phyloP scores from a whole-genome alignment of 1,140 invertebrate genomes.

The Drosophila guanche region DNA sequence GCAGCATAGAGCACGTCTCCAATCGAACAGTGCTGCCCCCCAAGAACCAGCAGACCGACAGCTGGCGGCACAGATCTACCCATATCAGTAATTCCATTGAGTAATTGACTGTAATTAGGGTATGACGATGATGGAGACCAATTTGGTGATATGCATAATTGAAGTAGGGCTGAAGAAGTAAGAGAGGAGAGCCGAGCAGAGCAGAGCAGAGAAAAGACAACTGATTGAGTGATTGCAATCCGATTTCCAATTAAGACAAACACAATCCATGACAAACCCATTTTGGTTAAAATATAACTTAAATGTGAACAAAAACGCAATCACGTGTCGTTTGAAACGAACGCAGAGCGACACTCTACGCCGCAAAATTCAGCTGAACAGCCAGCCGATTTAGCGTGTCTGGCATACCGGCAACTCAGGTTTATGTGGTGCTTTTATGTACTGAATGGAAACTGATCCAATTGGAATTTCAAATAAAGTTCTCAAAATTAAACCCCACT shows the following conservation, averaged over 20 bases:
- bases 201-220: neutral
- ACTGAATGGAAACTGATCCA: too few relatives aligned
- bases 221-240: slow-evolving; percentile 31
- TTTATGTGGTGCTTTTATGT: too few relatives aligned
- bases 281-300: slow-evolving; percentile 37
- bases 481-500: too few relatives aligned
- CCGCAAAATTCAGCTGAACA: too few relatives aligned
- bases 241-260: slow-evolving; percentile 73
- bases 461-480: neutral
- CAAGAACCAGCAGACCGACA: too few relatives aligned
- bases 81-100: slow-evolving; percentile 56
- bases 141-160: slow-evolving; percentile 55
- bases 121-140: slow-evolving; percentile 55
- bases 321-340: slow-evolving; percentile 33
- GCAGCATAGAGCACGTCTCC: neutral
- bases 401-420: too few relatives aligned
- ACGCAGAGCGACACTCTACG: neutral
- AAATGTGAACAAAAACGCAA: slow-evolving; percentile 26
- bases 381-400: too few relatives aligned
- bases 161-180: slow-evolving; percentile 10
- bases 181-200: neutral
- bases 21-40: slow-evolving; percentile 1
- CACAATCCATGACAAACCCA: slow-evolving; percentile 32
- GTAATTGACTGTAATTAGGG: slow-evolving; percentile 74
- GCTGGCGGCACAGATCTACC: slow-evolving; percentile 31